phyloP scores from a whole-genome alignment of 2,797 vertebrate genomes.

The Poeciliopsis infans region DNA sequence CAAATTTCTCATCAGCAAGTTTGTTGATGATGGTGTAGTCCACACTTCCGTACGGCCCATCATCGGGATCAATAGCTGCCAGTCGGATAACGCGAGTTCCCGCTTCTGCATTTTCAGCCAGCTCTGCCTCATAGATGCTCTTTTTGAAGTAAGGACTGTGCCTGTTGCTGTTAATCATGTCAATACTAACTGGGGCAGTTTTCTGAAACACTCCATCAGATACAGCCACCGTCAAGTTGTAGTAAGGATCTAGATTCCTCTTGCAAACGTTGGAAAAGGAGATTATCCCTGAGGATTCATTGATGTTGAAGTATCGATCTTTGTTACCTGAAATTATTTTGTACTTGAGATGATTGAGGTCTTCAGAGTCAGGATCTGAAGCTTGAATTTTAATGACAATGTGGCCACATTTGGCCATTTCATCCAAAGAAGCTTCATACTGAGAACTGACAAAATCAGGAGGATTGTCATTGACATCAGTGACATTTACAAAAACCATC shows the following conservation, averaged over 20 bases:
- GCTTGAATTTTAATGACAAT: constrained; percentile 95
- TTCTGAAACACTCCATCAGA: constrained; percentile 95
- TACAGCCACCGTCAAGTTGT: constrained; percentile 91
- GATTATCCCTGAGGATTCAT: constrained; percentile 92
- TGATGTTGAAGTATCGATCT: constrained; percentile 92
- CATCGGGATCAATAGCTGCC: constrained; percentile 90
- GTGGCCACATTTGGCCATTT: constrained; percentile 93
- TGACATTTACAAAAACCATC: constrained; percentile 85
- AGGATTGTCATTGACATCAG: constrained; percentile 94
- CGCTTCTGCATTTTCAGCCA: constrained; percentile 92
- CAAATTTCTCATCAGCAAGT: constrained; percentile 92
- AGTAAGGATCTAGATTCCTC: constrained; percentile 88
- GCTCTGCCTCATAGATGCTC: constrained; percentile 91
- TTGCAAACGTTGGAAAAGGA: constrained; percentile 93
- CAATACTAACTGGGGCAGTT: constrained; percentile 93
- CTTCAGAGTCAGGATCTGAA: constrained; percentile 88
- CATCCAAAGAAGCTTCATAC: constrained; percentile 90
- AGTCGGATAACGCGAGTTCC: constrained; percentile 95
- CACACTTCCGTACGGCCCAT: constrained; percentile 90
- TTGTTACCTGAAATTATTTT: constrained; percentile 95
- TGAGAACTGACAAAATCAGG: constrained; percentile 88
- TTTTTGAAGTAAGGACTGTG: constrained; percentile 91
- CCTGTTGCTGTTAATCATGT: constrained; percentile 92
- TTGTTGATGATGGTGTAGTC: constrained; percentile 98
- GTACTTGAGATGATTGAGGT: constrained; percentile 86